A percentile compares a stretch with the other conserved stretches of the same genome.
phyloP scores from a whole-genome alignment of 2,888 invertebrate genomes.

The Cylindroiulus punctatus region DNA sequence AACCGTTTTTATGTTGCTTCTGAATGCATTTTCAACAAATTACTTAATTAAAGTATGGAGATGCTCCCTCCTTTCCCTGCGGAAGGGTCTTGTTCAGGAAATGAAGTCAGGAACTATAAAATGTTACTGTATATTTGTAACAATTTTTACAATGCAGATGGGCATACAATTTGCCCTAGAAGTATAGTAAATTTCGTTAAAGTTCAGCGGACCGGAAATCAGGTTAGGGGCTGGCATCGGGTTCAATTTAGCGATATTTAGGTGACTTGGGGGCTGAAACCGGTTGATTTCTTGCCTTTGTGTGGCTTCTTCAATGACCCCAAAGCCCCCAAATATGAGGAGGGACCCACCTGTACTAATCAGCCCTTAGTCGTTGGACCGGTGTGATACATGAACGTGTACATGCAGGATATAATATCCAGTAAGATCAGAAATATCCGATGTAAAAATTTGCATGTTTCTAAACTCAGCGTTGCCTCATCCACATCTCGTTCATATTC shows the following conservation, averaged over 20 bases:
- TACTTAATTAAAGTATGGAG: conserved; percentile 32
- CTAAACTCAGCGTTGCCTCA: not conserved
- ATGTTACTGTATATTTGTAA: conserved; percentile 15
- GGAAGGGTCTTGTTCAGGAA: conserved; percentile 16
- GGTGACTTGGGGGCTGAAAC: conserved; percentile 24
- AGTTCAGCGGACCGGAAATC: conserved; percentile 25
- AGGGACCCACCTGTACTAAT: conserved; percentile 8
- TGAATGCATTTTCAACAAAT: conserved; percentile 26
- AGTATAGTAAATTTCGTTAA: conserved; percentile 12
- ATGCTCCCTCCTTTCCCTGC: not conserved
- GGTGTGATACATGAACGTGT: too few species aligned
- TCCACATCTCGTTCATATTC: too few species aligned
- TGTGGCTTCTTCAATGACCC: not conserved
- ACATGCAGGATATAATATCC: too few species aligned
- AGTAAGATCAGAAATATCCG: too few species aligned
- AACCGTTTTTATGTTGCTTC: conserved; percentile 18
- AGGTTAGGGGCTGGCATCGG: conserved; percentile 8
- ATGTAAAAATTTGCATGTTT: not conserved
- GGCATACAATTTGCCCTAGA: conserved; percentile 19
- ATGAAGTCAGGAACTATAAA: conserved; percentile 32
- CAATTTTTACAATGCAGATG: conserved; percentile 26
- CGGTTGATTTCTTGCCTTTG: conserved; percentile 32
- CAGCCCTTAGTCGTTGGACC: not conserved
- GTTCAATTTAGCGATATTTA: not conserved
- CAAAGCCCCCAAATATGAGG: not conserved